Evolutionary conservation across 2,888 invertebrate genomes (phyloP).

Genomic region (Ophonus ardosiacus): DNA sequence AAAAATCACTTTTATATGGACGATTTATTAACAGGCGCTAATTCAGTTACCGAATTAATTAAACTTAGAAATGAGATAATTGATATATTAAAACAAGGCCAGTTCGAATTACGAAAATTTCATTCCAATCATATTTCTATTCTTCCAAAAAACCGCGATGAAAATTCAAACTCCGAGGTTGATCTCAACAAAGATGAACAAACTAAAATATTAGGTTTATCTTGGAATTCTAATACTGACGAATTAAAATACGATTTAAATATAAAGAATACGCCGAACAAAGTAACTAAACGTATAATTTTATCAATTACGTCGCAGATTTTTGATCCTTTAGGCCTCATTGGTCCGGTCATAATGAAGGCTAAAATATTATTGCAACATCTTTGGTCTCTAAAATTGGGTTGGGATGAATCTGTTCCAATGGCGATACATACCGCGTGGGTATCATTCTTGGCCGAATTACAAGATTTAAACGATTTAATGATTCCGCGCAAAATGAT

Average conservation of each 20-base stretch:
- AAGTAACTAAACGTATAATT: constrained; percentile 66
- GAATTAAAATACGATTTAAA: not conserved
- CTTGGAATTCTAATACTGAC: constrained; percentile 62
- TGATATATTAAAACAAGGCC: constrained; percentile 3
- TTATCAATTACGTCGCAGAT: constrained; percentile 64
- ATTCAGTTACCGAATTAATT: not conserved
- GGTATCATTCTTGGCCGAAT: not conserved
- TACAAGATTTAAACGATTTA: too few relatives aligned
- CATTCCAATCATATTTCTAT: not conserved
- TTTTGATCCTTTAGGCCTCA: too few relatives aligned
- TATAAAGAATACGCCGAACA: not conserved
- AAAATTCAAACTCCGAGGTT: not conserved
- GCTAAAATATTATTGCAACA: constrained; percentile 67
- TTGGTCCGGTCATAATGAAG: constrained; percentile 65
- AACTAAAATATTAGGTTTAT: constrained; percentile 57
- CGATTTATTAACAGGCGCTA: constrained; percentile 4
- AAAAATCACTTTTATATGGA: constrained; percentile 9
- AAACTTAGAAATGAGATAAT: not conserved
- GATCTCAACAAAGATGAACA: constrained; percentile 12
- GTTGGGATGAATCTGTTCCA: too few relatives aligned
- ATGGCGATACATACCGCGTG: constrained; percentile 65
- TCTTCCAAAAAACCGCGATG: not conserved
- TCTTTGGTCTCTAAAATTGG: constrained; percentile 66
- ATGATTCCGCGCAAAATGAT: not conserved
- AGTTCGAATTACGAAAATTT: constrained; percentile 42